Conservation (phyloP, 2,888 invertebrate species). For the Pachydiplax longipennis region DNA sequence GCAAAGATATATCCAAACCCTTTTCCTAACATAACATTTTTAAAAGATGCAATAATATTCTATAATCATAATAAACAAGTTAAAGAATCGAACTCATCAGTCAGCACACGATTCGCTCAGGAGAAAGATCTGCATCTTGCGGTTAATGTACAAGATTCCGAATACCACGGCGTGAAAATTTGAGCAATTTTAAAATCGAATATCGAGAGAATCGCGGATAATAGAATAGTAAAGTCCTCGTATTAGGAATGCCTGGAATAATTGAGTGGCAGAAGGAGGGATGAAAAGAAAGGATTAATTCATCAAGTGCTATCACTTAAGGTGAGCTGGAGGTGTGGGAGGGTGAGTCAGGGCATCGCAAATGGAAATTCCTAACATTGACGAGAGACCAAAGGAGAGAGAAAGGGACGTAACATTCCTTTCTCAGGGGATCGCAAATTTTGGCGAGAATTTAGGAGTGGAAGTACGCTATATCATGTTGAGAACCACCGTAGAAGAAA, state of each 20-base stretch:
- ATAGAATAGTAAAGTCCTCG: not conserved
- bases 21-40: no score
- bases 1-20: no score
- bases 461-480: not conserved
- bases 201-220: not conserved
- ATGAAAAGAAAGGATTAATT: not conserved
- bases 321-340: no score
- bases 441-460: not conserved
- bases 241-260: not conserved
- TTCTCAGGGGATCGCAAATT: not conserved
- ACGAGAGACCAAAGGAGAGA: not conserved
- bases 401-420: not conserved
- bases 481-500: no score
- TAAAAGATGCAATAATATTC: no score
- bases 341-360: slow-evolving; percentile 22
- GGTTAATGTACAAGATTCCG: no score
- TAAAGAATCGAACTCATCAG: no score
- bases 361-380: slow-evolving; percentile 42
- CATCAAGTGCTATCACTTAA: no score
- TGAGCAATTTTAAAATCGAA: not conserved
- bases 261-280: not conserved
- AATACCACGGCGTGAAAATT: not conserved
- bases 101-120: no score
- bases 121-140: no score
- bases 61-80: no score